Evolutionary conservation across 2,113 vertebrate species (phyloP), one percentile per base, ranked within the genome.

Genomic region (Corythaeola cristata): DNA sequence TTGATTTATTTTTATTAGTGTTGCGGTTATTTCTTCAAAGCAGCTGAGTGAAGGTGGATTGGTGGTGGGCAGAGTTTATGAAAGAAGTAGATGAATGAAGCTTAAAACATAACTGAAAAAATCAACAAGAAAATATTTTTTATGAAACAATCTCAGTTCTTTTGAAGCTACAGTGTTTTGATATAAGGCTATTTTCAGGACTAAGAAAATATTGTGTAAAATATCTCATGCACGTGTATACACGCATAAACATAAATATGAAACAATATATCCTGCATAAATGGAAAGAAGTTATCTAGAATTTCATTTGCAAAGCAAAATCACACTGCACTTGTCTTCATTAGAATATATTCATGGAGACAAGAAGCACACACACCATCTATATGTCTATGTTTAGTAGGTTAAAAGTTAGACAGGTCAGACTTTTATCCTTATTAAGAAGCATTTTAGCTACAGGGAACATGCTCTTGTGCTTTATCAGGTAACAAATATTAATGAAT

Each of bases 301-400:
- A 90, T 75, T 89, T 85, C 30, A 90, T 96, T 94, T 96, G 78
- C 71, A 80, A 88, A 91, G 53, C 20, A 76, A 80, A 90, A 78
- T 62, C 63, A 52, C 56, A 47, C 22, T 80, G 37, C 59, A 47
- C 58, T 94, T 90, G 63, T 82, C 72, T 91, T 83, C 68, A 76
- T 96, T 93, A 82, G 55, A 64, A 47, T 79, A n/a, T 33, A 91
- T 91, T 91, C 28, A 16, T 33, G 15, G 59, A 83, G 82, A 93
- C 81, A 90, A 73, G 78, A 82, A 89, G 55, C 49, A 55, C 0
- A 0, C 44, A 67, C 24, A 55, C 35, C 26, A 37, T 77, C 69
- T 77, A 50, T 91, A 73, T 35, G 41, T 90, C 71, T 95, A 50
- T 52, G 90, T 96, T 94, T 85, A 74, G 41, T 27, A 55, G 14